Percentiles rank a stretch among this genome's conserved stretches.
Conservation (phyloP, 2,113 vertebrate species). For the Procavia capensis region DNA sequence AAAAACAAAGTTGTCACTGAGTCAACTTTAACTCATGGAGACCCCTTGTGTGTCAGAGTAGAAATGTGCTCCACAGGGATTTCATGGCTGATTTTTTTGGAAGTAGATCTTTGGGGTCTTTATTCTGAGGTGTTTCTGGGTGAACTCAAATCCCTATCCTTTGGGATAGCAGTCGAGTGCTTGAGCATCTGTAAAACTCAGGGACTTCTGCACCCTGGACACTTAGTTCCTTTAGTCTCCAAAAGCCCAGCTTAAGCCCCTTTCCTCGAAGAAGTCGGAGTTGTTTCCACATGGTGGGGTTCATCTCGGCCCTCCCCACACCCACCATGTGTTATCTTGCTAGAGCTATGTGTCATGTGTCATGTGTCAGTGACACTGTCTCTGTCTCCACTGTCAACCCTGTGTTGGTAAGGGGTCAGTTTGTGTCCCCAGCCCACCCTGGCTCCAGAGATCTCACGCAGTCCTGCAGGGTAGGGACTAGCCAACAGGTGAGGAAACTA, state of each 20-base stretch:
- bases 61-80: background rate
- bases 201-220: background rate
- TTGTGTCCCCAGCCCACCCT: background rate
- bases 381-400: background rate
- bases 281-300: fast-evolving
- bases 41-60: background rate
- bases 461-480: fast-evolving
- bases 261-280: background rate
- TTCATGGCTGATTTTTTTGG: background rate
- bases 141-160: background rate
- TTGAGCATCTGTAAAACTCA: background rate
- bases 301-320: background rate
- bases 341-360: no score
- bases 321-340: background rate
- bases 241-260: fast-evolving
- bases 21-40: background rate
- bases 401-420: background rate
- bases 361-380: background rate
- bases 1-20: background rate
- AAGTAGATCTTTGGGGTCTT: background rate
- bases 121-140: background rate
- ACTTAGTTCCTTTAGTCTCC: fast-evolving
- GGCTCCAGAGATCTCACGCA: fast-evolving
- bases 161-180: background rate
- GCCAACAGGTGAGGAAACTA: fast-evolving